Conservation (phyloP, 1,140 invertebrate genomes). For the Saccostrea echinata region DNA sequence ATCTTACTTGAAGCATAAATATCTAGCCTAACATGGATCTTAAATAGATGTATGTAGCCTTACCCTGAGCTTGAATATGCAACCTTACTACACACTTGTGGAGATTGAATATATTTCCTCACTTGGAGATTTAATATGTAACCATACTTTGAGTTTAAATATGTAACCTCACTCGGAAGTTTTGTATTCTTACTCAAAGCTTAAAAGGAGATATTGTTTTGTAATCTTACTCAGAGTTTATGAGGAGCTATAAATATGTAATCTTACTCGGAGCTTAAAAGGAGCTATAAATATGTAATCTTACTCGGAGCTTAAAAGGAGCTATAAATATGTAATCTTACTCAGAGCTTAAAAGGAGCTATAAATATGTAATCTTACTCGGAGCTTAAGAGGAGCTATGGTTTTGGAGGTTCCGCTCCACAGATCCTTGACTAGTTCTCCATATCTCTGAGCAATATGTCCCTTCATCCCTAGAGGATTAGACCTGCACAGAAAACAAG, state of each 20-base stretch:
- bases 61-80: too few species aligned
- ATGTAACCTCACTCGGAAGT: too few species aligned
- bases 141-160: too few species aligned
- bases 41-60: too few species aligned
- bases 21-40: too few species aligned
- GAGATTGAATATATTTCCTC: too few species aligned
- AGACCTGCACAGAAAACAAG: slow-evolving; percentile 78
- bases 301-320: slow-evolving; percentile 72
- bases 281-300: background rate
- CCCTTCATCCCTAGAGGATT: slow-evolving; percentile 93
- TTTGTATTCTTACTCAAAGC: slow-evolving; percentile 83
- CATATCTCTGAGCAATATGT: slow-evolving; percentile 90
- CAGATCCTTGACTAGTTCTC: slow-evolving; percentile 91
- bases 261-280: slow-evolving; percentile 71
- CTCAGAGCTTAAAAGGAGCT: slow-evolving; percentile 81
- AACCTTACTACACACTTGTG: too few species aligned
- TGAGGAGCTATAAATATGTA: background rate
- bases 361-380: slow-evolving; percentile 79
- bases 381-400: slow-evolving; percentile 90
- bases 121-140: too few species aligned
- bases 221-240: slow-evolving; percentile 82
- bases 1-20: too few species aligned
- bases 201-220: slow-evolving; percentile 91
- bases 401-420: slow-evolving; percentile 91
- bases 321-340: slow-evolving; percentile 67